These are phyloP conservation scores for Halictus quadricinctus DNA, from an alignment of 2,888 invertebrate genomes.

Conservation along the genomic window DNA sequence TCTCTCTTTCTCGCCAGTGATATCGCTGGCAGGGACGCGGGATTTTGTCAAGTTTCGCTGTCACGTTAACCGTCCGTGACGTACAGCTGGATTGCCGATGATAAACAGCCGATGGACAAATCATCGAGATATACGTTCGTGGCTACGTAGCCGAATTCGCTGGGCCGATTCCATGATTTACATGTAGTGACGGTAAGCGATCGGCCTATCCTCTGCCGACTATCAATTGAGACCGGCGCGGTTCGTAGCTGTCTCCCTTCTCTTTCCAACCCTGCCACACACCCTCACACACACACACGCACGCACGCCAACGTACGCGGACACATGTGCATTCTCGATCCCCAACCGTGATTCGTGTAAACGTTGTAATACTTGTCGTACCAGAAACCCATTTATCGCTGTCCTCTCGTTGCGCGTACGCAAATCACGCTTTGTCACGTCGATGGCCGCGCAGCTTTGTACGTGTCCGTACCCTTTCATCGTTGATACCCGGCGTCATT, in stretches of 20 bases:
- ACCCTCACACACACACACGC: background rate
- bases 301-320: background rate
- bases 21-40: background rate
- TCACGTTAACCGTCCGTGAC: constrained; percentile 55
- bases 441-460: constrained; percentile 45
- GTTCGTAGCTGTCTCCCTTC: constrained; percentile 28
- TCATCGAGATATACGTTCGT: constrained; percentile 67
- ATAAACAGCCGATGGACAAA: constrained; percentile 74
- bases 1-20: background rate
- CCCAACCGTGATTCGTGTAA: constrained; percentile 59
- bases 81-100: constrained; percentile 62
- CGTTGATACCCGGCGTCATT: constrained; percentile 37
- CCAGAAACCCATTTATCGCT: constrained; percentile 57
- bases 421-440: constrained; percentile 54
- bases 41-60: constrained; percentile 58
- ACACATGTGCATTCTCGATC: background rate
- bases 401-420: constrained; percentile 42
- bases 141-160: constrained; percentile 59
- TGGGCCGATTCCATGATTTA: constrained; percentile 64
- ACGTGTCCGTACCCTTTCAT: constrained; percentile 3
- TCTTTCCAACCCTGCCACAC: background rate
- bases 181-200: constrained; percentile 51
- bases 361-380: constrained; percentile 57
- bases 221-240: constrained; percentile 51
- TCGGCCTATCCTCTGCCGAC: constrained; percentile 47